These are phyloP conservation scores for Alviniconcha marisindica DNA, from an alignment of 1,140 invertebrate species.

Conservation along the genomic window DNA sequence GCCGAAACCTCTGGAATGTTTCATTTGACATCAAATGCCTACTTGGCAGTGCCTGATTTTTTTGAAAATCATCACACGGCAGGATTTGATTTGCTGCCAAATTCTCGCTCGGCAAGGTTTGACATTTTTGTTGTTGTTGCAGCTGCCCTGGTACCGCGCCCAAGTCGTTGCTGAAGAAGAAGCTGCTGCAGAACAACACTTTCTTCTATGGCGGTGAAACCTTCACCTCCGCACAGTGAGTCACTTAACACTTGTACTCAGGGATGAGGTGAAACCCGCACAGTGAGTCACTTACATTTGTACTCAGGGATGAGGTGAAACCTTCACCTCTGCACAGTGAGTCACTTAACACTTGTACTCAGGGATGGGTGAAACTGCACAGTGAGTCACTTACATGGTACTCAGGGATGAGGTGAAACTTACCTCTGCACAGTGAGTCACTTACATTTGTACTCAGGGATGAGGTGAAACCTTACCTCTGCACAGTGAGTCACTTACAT, in stretches of 20 bases:
- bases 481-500: slow-evolving; percentile 42
- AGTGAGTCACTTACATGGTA: no score
- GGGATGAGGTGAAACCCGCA: no score
- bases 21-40: no score
- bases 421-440: slow-evolving; percentile 53
- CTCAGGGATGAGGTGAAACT: no score
- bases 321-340: slow-evolving; percentile 59
- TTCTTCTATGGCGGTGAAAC: slow-evolving; percentile 74
- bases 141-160: slow-evolving; percentile 69
- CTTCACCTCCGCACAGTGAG: slow-evolving; percentile 58
- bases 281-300: no score
- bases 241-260: not conserved
- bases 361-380: no score
- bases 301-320: no score
- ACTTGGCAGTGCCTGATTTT: no score
- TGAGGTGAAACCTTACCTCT: slow-evolving; percentile 70
- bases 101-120: no score
- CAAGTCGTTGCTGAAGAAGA: slow-evolving; percentile 67
- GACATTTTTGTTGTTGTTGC: slow-evolving; percentile 41
- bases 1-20: no score
- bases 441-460: not conserved
- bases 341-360: not conserved
- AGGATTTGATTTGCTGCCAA: no score
- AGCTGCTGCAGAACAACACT: slow-evolving; percentile 28
- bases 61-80: no score